Conservation (phyloP, 2,113 vertebrate species). For the Agelaius tricolor region DNA sequence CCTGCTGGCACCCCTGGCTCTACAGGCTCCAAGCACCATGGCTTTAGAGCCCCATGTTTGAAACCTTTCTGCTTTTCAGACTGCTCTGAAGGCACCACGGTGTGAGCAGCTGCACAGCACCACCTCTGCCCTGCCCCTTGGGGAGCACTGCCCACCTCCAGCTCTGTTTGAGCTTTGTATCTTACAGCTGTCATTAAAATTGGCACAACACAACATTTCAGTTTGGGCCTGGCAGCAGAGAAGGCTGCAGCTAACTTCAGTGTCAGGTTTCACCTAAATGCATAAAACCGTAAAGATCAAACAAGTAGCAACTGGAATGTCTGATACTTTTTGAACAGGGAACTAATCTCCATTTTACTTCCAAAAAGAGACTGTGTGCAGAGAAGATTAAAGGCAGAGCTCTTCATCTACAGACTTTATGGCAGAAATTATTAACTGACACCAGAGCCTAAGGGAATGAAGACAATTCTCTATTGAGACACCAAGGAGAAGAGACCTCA, state of each 20-base stretch:
- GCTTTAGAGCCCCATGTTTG: neutral
- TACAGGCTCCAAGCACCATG: neutral
- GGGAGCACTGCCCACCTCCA: neutral
- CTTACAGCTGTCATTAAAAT: neutral
- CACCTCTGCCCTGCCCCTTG: neutral
- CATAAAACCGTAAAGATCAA: neutral
- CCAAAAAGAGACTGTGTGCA: neutral
- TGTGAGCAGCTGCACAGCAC: neutral
- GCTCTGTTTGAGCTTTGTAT: neutral
- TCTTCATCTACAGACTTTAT: neutral
- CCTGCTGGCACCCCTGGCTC: neutral
- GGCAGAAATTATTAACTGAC: neutral
- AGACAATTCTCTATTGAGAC: neutral
- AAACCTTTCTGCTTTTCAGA: neutral
- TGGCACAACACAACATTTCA: neutral
- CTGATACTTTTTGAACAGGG: neutral
- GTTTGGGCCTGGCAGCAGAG: neutral
- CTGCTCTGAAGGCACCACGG: neutral
- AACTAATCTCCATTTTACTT: neutral
- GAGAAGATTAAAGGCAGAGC: neutral
- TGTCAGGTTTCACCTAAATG: neutral
- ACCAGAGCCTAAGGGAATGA: neutral
- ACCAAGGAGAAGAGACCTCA: neutral
- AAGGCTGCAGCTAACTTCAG: neutral
- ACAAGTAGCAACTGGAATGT: neutral